These are phyloP conservation scores for Plagodis pulveraria DNA, from an alignment of 2,888 invertebrate genomes.

Conservation along the genomic window DNA sequence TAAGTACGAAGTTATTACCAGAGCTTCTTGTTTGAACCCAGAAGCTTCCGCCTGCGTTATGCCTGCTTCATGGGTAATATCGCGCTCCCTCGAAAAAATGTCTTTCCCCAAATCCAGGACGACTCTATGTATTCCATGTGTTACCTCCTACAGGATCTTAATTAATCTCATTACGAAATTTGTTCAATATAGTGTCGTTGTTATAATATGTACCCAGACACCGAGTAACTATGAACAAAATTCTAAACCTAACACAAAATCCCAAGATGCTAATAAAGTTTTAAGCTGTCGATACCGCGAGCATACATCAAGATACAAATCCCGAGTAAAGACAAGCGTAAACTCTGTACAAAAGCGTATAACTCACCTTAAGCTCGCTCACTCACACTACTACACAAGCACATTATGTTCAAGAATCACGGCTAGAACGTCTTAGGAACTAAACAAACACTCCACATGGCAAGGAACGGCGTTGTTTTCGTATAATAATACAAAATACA, in stretches of 20 bases:
- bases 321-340: conserved; percentile 33
- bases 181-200: too few species aligned
- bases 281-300: conserved; percentile 29
- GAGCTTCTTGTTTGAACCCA: too few species aligned
- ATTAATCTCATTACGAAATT: too few species aligned
- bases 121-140: too few species aligned
- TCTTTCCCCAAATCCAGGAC: too few species aligned
- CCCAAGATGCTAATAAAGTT: conserved; percentile 21
- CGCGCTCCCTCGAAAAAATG: too few species aligned
- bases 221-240: background rate
- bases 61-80: too few species aligned
- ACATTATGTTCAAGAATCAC: conserved; percentile 19
- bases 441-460: conserved; percentile 49
- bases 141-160: too few species aligned
- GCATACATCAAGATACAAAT: conserved; percentile 32
- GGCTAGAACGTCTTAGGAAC: conserved; percentile 24
- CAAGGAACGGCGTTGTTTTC: conserved; percentile 41
- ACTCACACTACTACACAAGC: conserved; percentile 31
- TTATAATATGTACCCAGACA: too few species aligned
- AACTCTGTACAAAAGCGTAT: conserved; percentile 13
- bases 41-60: too few species aligned
- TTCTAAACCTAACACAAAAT: background rate
- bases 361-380: conserved; percentile 53
- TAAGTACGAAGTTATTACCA: too few species aligned
- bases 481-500: conserved; percentile 54